Percentiles rank a stretch among this genome's conserved stretches.
Evolutionary conservation across 2,888 invertebrate genomes (phyloP).

Genomic region (Carabus problematicus): DNA sequence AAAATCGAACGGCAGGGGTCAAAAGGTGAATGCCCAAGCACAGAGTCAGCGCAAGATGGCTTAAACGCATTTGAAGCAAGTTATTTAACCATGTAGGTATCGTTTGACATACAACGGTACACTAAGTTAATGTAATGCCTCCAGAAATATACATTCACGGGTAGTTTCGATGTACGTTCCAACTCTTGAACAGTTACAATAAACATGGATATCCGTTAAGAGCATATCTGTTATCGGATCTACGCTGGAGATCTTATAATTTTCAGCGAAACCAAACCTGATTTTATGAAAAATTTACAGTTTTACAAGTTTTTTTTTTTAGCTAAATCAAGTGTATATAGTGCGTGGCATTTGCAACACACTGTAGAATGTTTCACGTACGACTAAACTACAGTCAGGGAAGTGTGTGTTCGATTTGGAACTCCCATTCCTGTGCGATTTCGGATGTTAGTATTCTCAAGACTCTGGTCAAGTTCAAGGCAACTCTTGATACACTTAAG

Average conservation of each 20-base stretch:
- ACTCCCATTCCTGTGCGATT: conserved; percentile 23
- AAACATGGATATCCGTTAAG: no score
- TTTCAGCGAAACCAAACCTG: not conserved
- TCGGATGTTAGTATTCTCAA: conserved; percentile 32
- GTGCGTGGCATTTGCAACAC: no score
- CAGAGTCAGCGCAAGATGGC: conserved; percentile 4
- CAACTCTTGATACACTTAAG: not conserved
- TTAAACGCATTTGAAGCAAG: conserved; percentile 11
- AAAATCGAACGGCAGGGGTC: conserved; percentile 2
- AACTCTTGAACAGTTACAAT: no score
- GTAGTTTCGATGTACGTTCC: conserved; percentile 5
- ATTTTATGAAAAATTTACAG: not conserved
- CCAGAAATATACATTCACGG: not conserved
- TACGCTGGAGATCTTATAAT: not conserved
- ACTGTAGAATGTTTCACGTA: not conserved
- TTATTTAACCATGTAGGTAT: not conserved
- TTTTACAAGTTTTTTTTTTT: not conserved
- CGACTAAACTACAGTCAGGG: conserved; percentile 3
- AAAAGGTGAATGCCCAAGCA: conserved; percentile 30
- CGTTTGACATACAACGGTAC: conserved; percentile 29
- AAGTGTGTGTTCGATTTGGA: not conserved
- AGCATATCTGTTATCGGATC: no score
- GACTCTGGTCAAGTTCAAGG: conserved; percentile 31
- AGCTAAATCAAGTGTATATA: not conserved
- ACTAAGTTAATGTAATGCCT: not conserved